Evolutionary conservation across 2,797 vertebrate species (phyloP).

Genomic region (Anguilla pacifica): DNA sequence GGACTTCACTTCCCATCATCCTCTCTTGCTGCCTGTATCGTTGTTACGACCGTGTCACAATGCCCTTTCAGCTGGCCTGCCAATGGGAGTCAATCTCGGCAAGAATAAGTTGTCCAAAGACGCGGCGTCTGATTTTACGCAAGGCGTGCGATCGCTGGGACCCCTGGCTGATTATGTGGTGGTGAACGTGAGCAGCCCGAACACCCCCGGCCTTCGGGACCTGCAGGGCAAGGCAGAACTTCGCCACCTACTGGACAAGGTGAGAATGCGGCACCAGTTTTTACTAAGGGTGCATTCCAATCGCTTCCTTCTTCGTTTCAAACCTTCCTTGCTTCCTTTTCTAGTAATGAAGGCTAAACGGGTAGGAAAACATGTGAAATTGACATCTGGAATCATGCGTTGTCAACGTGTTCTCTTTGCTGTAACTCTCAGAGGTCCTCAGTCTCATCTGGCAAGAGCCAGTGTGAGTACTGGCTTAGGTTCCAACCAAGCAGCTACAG

Average conservation of each 20-base stretch:
- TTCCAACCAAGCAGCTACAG: too few species aligned
- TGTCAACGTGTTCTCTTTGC: too few species aligned
- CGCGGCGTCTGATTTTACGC: constrained; percentile 80
- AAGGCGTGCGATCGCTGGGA: constrained; percentile 82
- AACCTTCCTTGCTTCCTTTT: too few species aligned
- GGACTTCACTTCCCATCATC: not conserved
- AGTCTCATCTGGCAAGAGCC: too few species aligned
- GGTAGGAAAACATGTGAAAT: too few species aligned
- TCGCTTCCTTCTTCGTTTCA: too few species aligned
- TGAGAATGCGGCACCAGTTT: constrained; percentile 42
- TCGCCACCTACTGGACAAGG: constrained; percentile 78
- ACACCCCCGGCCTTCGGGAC: constrained; percentile 72
- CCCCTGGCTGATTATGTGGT: constrained; percentile 94
- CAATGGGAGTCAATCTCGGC: constrained; percentile 92
- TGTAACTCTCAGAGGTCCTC: too few species aligned
- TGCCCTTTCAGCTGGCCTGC: constrained; percentile 78
- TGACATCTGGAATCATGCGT: too few species aligned
- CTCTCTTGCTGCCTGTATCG: not conserved
- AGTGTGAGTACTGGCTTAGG: too few species aligned
- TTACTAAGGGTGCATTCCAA: too few species aligned
- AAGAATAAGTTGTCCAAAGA: constrained; percentile 90
- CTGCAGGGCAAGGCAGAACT: constrained; percentile 87
- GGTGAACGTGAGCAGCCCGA: constrained; percentile 88
- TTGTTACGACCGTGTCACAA: not conserved
- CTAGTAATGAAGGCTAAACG: too few species aligned